These are phyloP conservation scores for Platyscapa corneri DNA, from an alignment of 1,140 invertebrate species.

Conservation along the genomic window DNA sequence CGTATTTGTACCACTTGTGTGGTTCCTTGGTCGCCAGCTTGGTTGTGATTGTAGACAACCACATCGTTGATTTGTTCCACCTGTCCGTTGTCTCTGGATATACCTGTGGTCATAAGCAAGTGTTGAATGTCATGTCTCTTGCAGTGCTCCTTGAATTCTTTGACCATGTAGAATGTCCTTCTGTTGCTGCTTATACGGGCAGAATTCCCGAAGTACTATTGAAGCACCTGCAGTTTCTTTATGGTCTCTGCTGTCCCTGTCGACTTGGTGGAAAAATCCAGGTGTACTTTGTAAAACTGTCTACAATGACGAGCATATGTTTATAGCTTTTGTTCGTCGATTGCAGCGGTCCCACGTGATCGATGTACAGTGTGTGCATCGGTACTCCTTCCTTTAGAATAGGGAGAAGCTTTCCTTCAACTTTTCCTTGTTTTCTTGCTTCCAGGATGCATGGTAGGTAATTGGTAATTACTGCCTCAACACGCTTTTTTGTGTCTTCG, in stretches of 20 bases:
- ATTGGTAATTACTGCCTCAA: neutral
- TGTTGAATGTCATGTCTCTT: too few species aligned
- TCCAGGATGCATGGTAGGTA: slow-evolving; percentile 16
- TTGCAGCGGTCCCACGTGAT: slow-evolving; percentile 4
- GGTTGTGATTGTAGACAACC: slow-evolving; percentile 60
- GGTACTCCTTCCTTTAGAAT: neutral
- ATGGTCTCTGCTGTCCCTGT: neutral
- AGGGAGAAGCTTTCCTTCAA: neutral
- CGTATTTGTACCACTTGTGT: too few species aligned
- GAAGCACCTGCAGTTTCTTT: neutral
- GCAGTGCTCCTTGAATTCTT: too few species aligned
- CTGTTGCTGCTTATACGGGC: slow-evolving; percentile 46
- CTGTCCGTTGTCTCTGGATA: slow-evolving; percentile 53
- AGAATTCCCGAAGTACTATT: slow-evolving; percentile 2
- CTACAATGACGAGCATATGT: too few species aligned
- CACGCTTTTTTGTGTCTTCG: neutral
- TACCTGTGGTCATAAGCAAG: slow-evolving; percentile 43
- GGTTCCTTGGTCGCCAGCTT: slow-evolving; percentile 29
- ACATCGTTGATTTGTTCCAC: too few species aligned
- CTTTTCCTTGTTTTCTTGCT: neutral
- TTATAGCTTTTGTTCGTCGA: too few species aligned
- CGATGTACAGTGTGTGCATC: neutral
- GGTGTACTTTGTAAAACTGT: too few species aligned
- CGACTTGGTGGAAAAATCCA: slow-evolving; percentile 32
- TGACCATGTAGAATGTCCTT: slow-evolving; percentile 49